phyloP scores from a whole-genome alignment of 2,797 vertebrate genomes.

The Erpetoichthys calabaricus region DNA sequence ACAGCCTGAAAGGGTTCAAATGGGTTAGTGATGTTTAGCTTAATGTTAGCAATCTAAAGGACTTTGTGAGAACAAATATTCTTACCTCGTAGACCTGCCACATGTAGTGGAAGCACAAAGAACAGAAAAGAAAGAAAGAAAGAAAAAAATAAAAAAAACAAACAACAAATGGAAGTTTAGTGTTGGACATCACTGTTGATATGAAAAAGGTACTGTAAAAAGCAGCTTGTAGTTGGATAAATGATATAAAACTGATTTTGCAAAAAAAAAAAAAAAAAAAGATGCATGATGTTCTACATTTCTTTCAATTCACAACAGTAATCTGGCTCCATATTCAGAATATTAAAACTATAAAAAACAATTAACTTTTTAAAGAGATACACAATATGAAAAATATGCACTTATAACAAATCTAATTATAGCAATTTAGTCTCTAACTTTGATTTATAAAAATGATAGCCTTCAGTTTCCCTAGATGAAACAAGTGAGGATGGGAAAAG shows the following conservation, averaged over 20 bases:
- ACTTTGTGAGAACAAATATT: conserved; percentile 36
- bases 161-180: not conserved
- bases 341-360: too few species aligned
- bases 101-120: conserved; percentile 67
- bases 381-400: too few species aligned
- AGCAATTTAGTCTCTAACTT: too few species aligned
- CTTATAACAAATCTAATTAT: too few species aligned
- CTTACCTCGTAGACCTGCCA: conserved; percentile 98
- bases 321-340: too few species aligned
- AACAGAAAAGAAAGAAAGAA: conserved; percentile 35
- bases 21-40: too few species aligned
- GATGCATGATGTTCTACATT: not conserved
- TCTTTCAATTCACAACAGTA: too few species aligned
- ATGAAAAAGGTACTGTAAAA: not conserved
- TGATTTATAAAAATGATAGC: too few species aligned
- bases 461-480: not conserved
- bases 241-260: conserved; percentile 21
- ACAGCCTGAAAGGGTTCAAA: too few species aligned
- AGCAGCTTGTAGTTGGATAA: not conserved
- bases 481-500: not conserved
- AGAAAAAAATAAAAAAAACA: conserved; percentile 20
- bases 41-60: conserved; percentile 56
- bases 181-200: too few species aligned
- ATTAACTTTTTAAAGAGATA: too few species aligned
- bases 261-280: not conserved